phyloP scores from a whole-genome alignment of 2,797 vertebrate genomes.

The Acipenser ruthenus region DNA sequence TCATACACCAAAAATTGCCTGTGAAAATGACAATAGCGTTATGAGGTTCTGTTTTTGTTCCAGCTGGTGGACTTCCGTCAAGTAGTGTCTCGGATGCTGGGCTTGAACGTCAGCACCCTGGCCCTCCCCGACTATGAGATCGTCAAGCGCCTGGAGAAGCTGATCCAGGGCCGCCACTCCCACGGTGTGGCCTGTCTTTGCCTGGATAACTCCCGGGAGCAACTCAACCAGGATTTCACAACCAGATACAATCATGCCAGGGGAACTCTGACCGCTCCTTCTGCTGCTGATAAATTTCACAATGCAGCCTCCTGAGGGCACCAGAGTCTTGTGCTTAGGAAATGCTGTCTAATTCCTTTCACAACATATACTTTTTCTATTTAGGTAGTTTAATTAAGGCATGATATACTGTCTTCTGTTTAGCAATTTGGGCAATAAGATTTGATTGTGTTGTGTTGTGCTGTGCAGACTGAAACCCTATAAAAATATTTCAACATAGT shows the following conservation, averaged over 20 bases:
- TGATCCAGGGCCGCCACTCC: constrained; percentile 61
- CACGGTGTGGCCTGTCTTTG: constrained; percentile 39
- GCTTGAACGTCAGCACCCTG: constrained; percentile 49
- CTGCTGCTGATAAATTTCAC: neutral
- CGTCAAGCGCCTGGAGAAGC: constrained; percentile 64
- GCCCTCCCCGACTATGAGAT: constrained; percentile 73
- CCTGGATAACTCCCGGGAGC: constrained; percentile 20
- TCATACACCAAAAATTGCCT: too few relatives aligned
- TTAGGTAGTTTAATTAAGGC: too few relatives aligned
- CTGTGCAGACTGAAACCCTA: too few relatives aligned
- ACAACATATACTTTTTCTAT: too few relatives aligned
- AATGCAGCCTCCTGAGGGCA: neutral
- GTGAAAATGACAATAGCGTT: neutral
- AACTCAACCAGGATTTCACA: neutral
- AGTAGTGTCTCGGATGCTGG: constrained; percentile 70
- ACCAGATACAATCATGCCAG: neutral
- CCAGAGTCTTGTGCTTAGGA: too few relatives aligned
- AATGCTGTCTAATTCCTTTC: too few relatives aligned
- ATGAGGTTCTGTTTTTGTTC: constrained; percentile 26
- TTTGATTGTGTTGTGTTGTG: too few relatives aligned
- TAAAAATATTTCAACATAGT: too few relatives aligned
- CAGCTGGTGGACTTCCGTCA: constrained; percentile 76
- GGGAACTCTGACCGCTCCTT: neutral
- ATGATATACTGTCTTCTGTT: too few relatives aligned
- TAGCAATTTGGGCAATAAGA: too few relatives aligned